Evolutionary conservation across 53 echinoderm and acorn worm species (phyloP).

Genomic region (Actinopyga echinites): DNA sequence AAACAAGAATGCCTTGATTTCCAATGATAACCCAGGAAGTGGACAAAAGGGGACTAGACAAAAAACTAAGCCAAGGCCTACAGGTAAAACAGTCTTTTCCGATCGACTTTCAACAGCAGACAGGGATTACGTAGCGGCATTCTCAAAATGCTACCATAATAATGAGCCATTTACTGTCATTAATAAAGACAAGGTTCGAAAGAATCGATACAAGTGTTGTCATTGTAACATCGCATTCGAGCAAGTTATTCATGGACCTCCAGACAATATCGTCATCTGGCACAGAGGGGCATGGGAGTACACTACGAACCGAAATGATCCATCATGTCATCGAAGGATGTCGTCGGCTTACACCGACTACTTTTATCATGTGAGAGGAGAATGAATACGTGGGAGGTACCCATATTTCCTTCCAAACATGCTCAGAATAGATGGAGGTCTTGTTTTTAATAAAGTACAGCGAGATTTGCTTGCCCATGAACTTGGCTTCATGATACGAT

Average conservation of each 20-base stretch:
- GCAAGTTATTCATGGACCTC: conserved; percentile 21
- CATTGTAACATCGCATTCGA: conserved; percentile 39
- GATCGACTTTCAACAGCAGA: background rate
- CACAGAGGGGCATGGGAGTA: conserved; percentile 49
- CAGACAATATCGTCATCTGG: conserved; percentile 31
- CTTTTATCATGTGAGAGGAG: background rate
- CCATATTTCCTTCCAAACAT: conserved; percentile 32
- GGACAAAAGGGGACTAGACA: conserved; percentile 31
- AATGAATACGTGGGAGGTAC: conserved; percentile 35
- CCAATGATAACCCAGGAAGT: conserved; percentile 31
- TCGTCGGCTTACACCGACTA: background rate
- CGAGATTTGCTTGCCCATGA: conserved; percentile 37
- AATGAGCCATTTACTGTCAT: conserved; percentile 22
- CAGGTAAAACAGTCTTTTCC: conserved; percentile 4
- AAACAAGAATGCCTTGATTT: conserved; percentile 46
- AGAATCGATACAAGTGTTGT: conserved; percentile 29
- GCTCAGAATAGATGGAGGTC: background rate
- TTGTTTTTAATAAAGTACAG: conserved; percentile 6
- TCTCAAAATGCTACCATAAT: conserved; percentile 39
- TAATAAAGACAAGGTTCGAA: conserved; percentile 31
- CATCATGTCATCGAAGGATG: background rate
- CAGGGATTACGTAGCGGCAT: conserved; percentile 2
- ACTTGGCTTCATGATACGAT: conserved; percentile 23
- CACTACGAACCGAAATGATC: background rate
- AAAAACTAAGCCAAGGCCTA: background rate